Evolutionary conservation across 2,888 invertebrate species (phyloP).

Genomic region (Danaus chrysippus): DNA sequence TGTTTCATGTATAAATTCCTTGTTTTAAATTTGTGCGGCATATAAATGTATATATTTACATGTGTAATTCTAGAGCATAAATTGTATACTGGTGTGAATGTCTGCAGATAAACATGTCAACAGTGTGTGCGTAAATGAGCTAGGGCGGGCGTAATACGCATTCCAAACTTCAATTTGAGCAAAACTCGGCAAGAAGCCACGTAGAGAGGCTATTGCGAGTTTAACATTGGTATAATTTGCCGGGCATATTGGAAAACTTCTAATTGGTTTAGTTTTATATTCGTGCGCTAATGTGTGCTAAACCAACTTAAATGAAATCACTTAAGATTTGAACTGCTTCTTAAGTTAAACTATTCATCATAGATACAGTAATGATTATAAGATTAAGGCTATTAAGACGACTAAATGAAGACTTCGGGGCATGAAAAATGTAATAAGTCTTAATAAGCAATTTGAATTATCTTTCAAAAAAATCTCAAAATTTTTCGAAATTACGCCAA

Average conservation of each 20-base stretch:
- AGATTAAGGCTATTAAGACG: not conserved
- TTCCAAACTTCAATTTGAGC: constrained; percentile 52
- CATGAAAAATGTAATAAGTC: not conserved
- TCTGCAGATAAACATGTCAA: constrained; percentile 12
- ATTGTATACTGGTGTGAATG: constrained; percentile 9
- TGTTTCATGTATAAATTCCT: no score
- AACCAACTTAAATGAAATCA: constrained; percentile 60
- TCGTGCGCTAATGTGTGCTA: constrained; percentile 55
- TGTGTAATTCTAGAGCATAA: constrained; percentile 9
- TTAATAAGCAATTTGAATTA: no score
- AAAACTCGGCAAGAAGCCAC: constrained; percentile 54
- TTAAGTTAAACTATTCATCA: constrained; percentile 2
- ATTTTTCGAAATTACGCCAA: no score
- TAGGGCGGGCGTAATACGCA: constrained; percentile 36
- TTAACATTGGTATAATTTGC: constrained; percentile 70
- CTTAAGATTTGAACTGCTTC: constrained; percentile 46
- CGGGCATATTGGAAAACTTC: constrained; percentile 73
- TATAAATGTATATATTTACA: not conserved
- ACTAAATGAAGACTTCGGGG: constrained; percentile 6
- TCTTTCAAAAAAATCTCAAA: no score
- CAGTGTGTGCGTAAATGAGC: constrained; percentile 23
- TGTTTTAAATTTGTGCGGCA: no score
- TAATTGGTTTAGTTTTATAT: constrained; percentile 75
- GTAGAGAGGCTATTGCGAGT: constrained; percentile 56
- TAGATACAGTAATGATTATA: no score